phyloP scores from a whole-genome alignment of 2,113 vertebrate species.

The Gymnorhina tibicen region DNA sequence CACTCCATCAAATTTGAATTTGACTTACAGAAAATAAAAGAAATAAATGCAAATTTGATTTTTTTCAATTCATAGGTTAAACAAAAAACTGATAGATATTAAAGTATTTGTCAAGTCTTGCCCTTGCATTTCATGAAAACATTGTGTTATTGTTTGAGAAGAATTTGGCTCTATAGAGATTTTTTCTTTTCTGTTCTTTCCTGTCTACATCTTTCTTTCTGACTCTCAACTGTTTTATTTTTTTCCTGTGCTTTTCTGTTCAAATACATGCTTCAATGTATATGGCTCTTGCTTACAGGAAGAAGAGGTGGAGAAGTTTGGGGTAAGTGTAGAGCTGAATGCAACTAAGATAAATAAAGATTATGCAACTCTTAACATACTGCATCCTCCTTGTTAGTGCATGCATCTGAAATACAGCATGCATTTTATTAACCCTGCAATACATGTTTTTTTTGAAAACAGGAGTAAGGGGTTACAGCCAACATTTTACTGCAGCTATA shows the following conservation, averaged over 20 bases:
- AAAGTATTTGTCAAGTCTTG: conserved; percentile 22
- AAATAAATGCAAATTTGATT: neutral
- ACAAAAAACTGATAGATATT: conserved; percentile 35
- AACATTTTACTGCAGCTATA: neutral
- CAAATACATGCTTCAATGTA: conserved; percentile 94
- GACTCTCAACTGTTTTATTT: conserved; percentile 78
- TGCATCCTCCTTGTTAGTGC: conserved; percentile 80
- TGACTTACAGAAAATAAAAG: neutral
- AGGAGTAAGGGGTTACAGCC: neutral
- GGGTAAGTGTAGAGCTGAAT: conserved; percentile 91
- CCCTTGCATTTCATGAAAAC: conserved; percentile 45
- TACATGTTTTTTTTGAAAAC: conserved; percentile 45
- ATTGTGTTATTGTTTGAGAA: conserved; percentile 63
- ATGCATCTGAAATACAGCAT: conserved; percentile 76
- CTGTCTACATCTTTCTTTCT: conserved; percentile 73
- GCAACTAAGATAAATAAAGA: conserved; percentile 69
- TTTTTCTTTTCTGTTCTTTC: conserved; percentile 73
- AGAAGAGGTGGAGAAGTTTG: conserved; percentile 99
- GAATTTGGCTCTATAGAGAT: conserved; percentile 60
- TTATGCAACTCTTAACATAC: conserved; percentile 72
- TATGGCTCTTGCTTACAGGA: conserved; percentile 97
- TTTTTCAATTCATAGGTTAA: neutral
- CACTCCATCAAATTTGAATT: neutral
- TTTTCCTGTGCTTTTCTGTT: conserved; percentile 84
- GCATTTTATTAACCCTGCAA: conserved; percentile 77